These are phyloP conservation scores for Pithys albifrons DNA, from an alignment of 2,113 vertebrate genomes.

Conservation along the genomic window DNA sequence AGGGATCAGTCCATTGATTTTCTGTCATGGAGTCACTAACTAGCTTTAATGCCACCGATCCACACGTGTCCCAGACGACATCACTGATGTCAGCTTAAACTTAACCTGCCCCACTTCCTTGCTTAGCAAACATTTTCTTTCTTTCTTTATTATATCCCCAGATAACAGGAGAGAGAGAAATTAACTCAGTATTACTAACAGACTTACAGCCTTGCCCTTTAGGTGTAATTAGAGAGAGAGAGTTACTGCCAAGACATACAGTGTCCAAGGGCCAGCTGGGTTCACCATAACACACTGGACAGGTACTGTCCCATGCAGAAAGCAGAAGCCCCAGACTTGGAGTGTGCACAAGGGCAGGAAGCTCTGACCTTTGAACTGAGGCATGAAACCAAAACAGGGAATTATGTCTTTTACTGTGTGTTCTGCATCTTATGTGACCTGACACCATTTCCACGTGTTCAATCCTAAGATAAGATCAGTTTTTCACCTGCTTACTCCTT, in stretches of 20 bases:
- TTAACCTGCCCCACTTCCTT: conserved; percentile 25
- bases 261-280: background rate
- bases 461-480: background rate
- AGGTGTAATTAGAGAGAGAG: conserved; percentile 40
- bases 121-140: conserved; percentile 62
- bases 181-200: conserved; percentile 68
- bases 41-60: background rate
- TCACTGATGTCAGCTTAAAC: conserved; percentile 40
- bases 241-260: conserved; percentile 46
- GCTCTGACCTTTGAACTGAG: background rate
- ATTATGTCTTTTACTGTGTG: background rate
- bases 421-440: background rate
- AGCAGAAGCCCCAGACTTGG: background rate
- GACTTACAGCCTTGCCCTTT: conserved; percentile 62
- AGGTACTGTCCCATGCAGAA: background rate
- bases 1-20: background rate
- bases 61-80: background rate
- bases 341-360: background rate
- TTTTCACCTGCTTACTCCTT: background rate
- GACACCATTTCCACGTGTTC: background rate
- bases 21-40: background rate
- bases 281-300: background rate
- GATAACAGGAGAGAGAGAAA: conserved; percentile 30
- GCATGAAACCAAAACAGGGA: rapidly evolving
- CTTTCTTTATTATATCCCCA: conserved; percentile 12